A percentile compares a stretch with the other conserved stretches of the same genome.
phyloP scores from a whole-genome alignment of 2,888 invertebrate genomes.

The Clostera curtula region DNA sequence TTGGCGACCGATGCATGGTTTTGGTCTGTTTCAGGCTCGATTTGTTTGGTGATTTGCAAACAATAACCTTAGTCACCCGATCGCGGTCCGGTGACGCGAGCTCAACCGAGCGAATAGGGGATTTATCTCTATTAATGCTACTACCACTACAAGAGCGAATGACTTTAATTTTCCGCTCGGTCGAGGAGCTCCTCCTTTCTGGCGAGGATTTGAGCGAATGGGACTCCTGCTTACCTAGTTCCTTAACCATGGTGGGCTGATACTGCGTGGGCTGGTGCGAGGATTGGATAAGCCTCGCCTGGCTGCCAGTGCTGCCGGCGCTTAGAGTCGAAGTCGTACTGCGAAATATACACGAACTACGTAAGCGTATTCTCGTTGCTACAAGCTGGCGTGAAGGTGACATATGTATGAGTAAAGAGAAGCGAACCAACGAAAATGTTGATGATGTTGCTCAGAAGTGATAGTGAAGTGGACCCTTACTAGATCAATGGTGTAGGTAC shows the following conservation, averaged over 20 bases:
- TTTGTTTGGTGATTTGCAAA: conserved; percentile 69
- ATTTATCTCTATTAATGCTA: conserved; percentile 61
- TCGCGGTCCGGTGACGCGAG: conserved; percentile 55
- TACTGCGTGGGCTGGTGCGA: conserved; percentile 95
- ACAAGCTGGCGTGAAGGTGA: conserved; percentile 20
- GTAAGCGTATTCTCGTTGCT: conserved; percentile 8
- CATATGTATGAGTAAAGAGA: conserved; percentile 62
- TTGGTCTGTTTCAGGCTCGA: conserved; percentile 62
- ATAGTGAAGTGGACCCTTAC: conserved; percentile 13
- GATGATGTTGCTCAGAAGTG: conserved; percentile 9
- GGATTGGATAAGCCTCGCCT: conserved; percentile 94
- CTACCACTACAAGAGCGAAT: conserved; percentile 73
- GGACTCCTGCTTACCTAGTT: conserved; percentile 86
- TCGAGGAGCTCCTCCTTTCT: conserved; percentile 44
- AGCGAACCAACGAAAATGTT: conserved; percentile 45
- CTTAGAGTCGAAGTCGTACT: conserved; percentile 96
- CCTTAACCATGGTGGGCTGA: conserved; percentile 90
- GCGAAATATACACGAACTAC: conserved; percentile 32
- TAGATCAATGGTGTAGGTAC: conserved; percentile 29
- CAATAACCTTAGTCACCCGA: conserved; percentile 66
- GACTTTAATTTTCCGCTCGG: conserved; percentile 60
- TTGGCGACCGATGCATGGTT: conserved; percentile 63
- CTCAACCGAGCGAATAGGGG: conserved; percentile 49
- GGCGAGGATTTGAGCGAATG: conserved; percentile 71
- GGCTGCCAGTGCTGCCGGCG: conserved; percentile 94